Conservation (phyloP, 2,113 vertebrate species). For the Bambusicola thoracicus region DNA sequence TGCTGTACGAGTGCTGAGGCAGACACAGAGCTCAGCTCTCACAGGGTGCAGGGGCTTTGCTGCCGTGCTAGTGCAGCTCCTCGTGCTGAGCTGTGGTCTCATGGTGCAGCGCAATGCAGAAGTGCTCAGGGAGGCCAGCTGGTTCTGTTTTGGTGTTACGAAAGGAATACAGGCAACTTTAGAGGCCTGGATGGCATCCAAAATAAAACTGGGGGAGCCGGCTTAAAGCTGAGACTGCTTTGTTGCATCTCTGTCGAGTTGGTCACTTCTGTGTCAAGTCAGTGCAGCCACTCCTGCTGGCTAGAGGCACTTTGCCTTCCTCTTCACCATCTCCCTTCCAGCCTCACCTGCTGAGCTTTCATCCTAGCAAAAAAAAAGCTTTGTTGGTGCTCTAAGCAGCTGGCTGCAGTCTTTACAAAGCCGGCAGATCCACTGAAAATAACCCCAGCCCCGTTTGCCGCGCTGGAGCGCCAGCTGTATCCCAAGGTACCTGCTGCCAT, state of each 20-base stretch:
- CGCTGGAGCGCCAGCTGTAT: background rate
- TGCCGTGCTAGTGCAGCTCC: background rate
- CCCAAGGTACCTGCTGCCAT: background rate
- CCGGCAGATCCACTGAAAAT: background rate
- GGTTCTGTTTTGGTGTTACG: background rate
- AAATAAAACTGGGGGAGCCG: background rate
- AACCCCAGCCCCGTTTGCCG: background rate
- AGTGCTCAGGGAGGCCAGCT: background rate
- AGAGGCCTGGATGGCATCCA: background rate
- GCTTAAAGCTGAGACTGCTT: background rate
- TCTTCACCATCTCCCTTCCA: background rate
- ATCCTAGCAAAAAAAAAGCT: background rate
- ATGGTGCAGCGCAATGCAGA: background rate
- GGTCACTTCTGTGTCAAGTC: background rate
- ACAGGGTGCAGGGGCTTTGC: background rate
- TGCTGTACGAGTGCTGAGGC: accelerated
- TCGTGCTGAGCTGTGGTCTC: background rate
- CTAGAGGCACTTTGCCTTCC: background rate
- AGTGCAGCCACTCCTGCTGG: background rate
- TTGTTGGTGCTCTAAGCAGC: background rate
- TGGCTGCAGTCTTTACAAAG: background rate
- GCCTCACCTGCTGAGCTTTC: background rate
- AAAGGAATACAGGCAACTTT: accelerated
- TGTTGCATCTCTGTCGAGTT: background rate
- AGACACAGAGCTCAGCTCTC: background rate